Conservation (phyloP, 2,888 invertebrate genomes). For the Formica aserva region DNA sequence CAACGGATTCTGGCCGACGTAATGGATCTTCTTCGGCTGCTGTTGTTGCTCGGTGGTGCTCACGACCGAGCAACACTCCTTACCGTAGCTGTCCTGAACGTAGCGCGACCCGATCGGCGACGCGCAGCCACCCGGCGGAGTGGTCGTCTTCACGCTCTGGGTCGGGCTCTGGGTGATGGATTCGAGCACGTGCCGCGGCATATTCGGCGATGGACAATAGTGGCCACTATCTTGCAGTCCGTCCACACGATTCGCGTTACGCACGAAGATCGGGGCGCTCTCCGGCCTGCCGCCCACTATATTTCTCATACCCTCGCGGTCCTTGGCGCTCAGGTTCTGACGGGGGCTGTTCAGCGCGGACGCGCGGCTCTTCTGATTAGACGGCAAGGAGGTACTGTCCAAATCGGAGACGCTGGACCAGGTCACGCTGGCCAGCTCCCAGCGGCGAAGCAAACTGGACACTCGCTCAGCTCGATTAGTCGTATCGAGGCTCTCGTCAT, state of each 20-base stretch:
- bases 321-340: conserved; percentile 78
- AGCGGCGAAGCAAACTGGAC: conserved; percentile 90
- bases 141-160: conserved; percentile 79
- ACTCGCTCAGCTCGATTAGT: conserved; percentile 90
- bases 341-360: conserved; percentile 68
- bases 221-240: conserved; percentile 79
- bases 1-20: conserved; percentile 70
- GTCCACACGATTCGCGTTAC: conserved; percentile 82
- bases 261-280: conserved; percentile 82
- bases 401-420: conserved; percentile 80
- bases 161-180: conserved; percentile 84
- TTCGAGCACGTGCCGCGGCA: conserved; percentile 83
- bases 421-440: conserved; percentile 91
- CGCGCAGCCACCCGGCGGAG: conserved; percentile 72
- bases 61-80: conserved; percentile 70
- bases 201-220: conserved; percentile 79
- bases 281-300: conserved; percentile 83
- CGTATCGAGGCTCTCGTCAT: conserved; percentile 91
- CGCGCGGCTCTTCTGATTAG: conserved; percentile 60
- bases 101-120: conserved; percentile 77
- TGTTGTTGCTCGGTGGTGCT: background rate
- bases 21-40: conserved; percentile 63
- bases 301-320: conserved; percentile 83
- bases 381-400: conserved; percentile 65
- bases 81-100: conserved; percentile 70